Evolutionary conservation across 1,140 invertebrate genomes (phyloP).

Genomic region (Laodelphax striatellus): DNA sequence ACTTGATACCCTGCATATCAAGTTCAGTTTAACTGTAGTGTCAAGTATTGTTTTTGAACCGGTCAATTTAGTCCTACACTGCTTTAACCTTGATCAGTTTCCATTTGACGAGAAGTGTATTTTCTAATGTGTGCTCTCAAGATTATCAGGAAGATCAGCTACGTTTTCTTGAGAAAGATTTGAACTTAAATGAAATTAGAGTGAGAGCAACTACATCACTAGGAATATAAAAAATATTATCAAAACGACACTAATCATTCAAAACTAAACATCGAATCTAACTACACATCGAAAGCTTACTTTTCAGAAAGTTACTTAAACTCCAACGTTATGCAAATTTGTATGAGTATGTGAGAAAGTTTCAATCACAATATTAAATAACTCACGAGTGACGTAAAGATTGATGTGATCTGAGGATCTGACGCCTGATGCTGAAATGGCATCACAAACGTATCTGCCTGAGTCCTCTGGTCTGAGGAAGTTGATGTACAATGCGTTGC

Average conservation of each 20-base stretch:
- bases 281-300: neutral
- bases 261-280: slow-evolving; percentile 2
- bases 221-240: neutral
- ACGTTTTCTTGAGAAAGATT: no score
- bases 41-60: no score
- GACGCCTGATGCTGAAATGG: slow-evolving; percentile 29
- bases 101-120: no score
- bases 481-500: slow-evolving; percentile 36
- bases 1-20: no score
- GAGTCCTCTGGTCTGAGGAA: slow-evolving; percentile 37
- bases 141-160: no score
- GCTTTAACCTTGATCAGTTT: no score
- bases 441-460: slow-evolving; percentile 45
- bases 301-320: neutral
- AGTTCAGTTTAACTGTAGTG: no score
- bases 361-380: slow-evolving; percentile 14
- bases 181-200: no score
- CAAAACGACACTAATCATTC: neutral
- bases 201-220: no score
- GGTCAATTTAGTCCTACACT: no score
- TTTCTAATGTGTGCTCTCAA: no score
- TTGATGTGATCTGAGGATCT: slow-evolving; percentile 29
- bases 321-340: neutral
- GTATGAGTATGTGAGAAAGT: neutral
- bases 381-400: slow-evolving; percentile 28